These are phyloP conservation scores for Cylindroiulus punctatus DNA, from an alignment of 2,888 invertebrate genomes.

Conservation along the genomic window DNA sequence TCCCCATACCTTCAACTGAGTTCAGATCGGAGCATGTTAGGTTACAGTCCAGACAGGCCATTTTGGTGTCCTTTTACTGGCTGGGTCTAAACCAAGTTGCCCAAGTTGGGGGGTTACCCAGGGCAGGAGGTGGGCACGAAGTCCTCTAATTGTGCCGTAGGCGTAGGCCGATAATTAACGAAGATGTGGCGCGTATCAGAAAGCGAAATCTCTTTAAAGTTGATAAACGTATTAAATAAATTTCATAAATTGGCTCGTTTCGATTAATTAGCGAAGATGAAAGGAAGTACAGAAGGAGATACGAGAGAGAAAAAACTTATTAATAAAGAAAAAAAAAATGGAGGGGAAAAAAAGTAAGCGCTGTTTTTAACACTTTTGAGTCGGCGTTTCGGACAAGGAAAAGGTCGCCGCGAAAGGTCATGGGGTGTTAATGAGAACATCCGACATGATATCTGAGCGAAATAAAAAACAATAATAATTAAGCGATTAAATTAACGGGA, in stretches of 20 bases:
- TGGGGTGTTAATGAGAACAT: conserved; percentile 52
- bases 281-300: conserved; percentile 47
- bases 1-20: too few species aligned
- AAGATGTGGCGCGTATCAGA: conserved; percentile 43
- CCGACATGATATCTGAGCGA: conserved; percentile 25
- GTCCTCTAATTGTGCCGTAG: conserved; percentile 36
- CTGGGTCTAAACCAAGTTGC: background rate
- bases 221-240: conserved; percentile 47
- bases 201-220: conserved; percentile 43
- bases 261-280: conserved; percentile 47
- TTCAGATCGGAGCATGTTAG: too few species aligned
- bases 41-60: too few species aligned
- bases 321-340: background rate
- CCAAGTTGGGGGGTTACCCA: background rate
- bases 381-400: conserved; percentile 33
- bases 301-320: background rate
- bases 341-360: background rate
- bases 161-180: conserved; percentile 20
- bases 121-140: background rate
- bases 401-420: conserved; percentile 43
- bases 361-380: conserved; percentile 45
- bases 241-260: conserved; percentile 47
- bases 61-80: too few species aligned
- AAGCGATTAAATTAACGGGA: conserved; percentile 28
- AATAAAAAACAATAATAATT: conserved; percentile 1